Conservation (phyloP, 2,888 invertebrate genomes). For the Hemithea aestivaria region DNA sequence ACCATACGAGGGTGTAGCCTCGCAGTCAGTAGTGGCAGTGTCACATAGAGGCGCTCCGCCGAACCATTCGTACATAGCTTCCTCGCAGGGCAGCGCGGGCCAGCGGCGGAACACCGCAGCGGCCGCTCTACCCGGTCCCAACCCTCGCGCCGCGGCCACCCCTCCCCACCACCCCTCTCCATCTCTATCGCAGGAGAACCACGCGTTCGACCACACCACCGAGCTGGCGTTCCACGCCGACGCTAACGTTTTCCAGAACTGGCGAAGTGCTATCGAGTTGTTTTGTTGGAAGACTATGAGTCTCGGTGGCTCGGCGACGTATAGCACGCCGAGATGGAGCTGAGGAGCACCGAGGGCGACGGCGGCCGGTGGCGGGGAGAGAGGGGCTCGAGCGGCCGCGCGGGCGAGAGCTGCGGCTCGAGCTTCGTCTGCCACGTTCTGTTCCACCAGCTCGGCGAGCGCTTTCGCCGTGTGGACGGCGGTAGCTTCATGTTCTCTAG, state of each 20-base stretch:
- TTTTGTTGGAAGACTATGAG: slow-evolving; percentile 71
- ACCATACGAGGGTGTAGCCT: slow-evolving; percentile 48
- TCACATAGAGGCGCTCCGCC: slow-evolving; percentile 75
- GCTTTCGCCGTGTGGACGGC: slow-evolving; percentile 67
- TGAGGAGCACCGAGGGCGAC: slow-evolving; percentile 73
- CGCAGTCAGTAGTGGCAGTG: slow-evolving; percentile 56
- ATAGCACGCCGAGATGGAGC: slow-evolving; percentile 70
- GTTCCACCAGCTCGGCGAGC: slow-evolving; percentile 66
- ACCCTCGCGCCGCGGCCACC: slow-evolving; percentile 63
- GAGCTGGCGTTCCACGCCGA: slow-evolving; percentile 70
- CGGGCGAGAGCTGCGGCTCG: slow-evolving; percentile 65
- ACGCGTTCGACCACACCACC: slow-evolving; percentile 68
- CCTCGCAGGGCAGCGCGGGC: slow-evolving; percentile 86
- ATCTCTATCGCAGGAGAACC: slow-evolving; percentile 66
- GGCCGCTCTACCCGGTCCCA: slow-evolving; percentile 71
- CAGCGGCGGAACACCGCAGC: slow-evolving; percentile 81
- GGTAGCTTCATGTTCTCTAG: slow-evolving; percentile 64
- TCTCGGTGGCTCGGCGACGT: slow-evolving; percentile 57
- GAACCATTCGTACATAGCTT: slow-evolving; percentile 82
- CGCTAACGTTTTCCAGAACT: slow-evolving; percentile 76
- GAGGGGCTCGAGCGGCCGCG: slow-evolving; percentile 60
- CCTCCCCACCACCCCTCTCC: slow-evolving; percentile 69
- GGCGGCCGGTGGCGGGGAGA: slow-evolving; percentile 63
- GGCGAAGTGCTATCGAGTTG: slow-evolving; percentile 69
- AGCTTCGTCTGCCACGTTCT: slow-evolving; percentile 59